Percentiles rank a stretch among this genome's conserved stretches.
phyloP scores from a whole-genome alignment of 2,797 vertebrate genomes.

The Hypotaenidia okinawae region DNA sequence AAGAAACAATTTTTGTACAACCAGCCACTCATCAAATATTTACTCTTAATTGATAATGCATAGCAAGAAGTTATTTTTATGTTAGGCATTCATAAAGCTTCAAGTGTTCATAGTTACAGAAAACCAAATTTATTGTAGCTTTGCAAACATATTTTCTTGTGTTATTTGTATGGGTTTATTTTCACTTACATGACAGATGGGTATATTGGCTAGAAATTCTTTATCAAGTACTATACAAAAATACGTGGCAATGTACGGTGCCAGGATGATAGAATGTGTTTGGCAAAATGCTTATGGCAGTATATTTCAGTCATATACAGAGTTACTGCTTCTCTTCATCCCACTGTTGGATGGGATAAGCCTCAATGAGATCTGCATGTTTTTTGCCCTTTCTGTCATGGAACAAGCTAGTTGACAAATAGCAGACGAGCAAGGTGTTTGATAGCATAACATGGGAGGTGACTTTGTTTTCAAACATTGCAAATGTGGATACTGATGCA shows the following conservation, averaged over 20 bases:
- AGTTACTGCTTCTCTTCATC: background rate
- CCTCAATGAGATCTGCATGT: background rate
- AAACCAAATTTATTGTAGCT: background rate
- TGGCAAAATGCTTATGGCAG: background rate
- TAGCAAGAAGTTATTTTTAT: background rate
- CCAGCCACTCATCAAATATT: background rate
- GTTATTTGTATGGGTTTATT: conserved; percentile 25
- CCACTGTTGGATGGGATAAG: background rate
- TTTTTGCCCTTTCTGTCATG: background rate
- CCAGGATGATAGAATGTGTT: background rate
- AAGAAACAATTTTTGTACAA: background rate
- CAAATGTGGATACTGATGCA: background rate
- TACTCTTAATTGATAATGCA: background rate
- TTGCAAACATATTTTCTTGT: conserved; percentile 13
- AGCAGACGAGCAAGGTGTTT: background rate
- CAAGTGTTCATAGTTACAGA: background rate
- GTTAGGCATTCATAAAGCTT: background rate
- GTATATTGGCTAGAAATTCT: conserved; percentile 10
- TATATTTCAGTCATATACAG: background rate
- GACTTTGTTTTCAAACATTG: background rate
- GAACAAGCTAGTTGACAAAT: background rate
- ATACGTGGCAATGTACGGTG: background rate
- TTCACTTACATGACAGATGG: conserved; percentile 31
- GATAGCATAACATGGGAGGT: background rate
- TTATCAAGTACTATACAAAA: conserved; percentile 1